Conservation (phyloP, 1,140 invertebrate species). For the Drosophila lacteicornis region DNA sequence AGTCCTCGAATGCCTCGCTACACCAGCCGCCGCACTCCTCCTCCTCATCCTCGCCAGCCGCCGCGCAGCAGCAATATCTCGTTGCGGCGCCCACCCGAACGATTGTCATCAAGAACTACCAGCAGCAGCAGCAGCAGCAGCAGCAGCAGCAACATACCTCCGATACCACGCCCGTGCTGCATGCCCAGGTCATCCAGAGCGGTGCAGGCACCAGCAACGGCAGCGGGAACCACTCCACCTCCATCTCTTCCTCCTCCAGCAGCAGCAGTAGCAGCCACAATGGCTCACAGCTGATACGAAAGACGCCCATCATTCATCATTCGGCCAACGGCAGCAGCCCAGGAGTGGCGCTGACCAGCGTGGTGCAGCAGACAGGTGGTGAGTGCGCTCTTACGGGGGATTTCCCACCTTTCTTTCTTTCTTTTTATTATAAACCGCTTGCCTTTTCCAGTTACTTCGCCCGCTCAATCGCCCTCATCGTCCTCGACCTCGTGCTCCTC, state of each 20-base stretch:
- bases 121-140: conserved; percentile 51
- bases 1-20: conserved; percentile 79
- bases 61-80: conserved; percentile 68
- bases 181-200: conserved; percentile 81
- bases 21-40: conserved; percentile 69
- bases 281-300: conserved; percentile 69
- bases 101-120: conserved; percentile 81
- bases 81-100: conserved; percentile 71
- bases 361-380: conserved; percentile 70
- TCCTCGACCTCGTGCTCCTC: conserved; percentile 82
- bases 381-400: conserved; percentile 3
- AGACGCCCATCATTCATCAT: conserved; percentile 80
- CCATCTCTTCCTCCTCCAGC: background rate
- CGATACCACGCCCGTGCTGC: conserved; percentile 65
- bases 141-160: conserved; percentile 51
- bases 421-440: background rate
- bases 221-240: conserved; percentile 31
- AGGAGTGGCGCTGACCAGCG: conserved; percentile 65
- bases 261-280: conserved; percentile 42
- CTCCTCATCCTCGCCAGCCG: conserved; percentile 51
- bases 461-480: conserved; percentile 78
- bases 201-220: conserved; percentile 75
- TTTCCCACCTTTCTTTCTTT: too few relatives aligned
- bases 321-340: conserved; percentile 60
- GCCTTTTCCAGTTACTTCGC: conserved; percentile 60